Conservation (phyloP, 1,140 invertebrate genomes). For the Copidosoma floridanum region DNA sequence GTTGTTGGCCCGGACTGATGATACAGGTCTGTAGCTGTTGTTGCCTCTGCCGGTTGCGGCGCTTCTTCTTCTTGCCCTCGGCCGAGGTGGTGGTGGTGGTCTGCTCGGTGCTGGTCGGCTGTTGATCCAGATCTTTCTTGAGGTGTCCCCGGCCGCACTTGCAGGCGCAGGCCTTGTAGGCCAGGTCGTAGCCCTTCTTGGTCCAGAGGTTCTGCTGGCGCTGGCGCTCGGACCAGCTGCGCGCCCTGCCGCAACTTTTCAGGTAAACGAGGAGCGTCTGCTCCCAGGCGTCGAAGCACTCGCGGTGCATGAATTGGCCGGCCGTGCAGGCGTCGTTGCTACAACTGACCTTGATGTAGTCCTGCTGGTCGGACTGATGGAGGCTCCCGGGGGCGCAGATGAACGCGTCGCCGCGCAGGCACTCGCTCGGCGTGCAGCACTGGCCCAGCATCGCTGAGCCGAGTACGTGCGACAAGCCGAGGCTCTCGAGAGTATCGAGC, state of each 20-base stretch:
- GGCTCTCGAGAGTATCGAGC: constrained; percentile 39
- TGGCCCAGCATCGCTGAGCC: constrained; percentile 49
- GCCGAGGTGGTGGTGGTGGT: constrained; percentile 60
- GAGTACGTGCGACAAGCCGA: constrained; percentile 7
- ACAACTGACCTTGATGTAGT: constrained; percentile 86
- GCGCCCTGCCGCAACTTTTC: constrained; percentile 83
- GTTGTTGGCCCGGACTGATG: constrained; percentile 6
- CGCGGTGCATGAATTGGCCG: constrained; percentile 91
- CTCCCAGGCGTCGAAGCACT: constrained; percentile 94
- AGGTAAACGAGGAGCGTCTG: constrained; percentile 82
- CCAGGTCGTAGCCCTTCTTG: constrained; percentile 94
- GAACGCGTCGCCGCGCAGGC: constrained; percentile 65
- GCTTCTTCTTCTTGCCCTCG: constrained; percentile 73
- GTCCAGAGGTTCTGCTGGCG: constrained; percentile 94
- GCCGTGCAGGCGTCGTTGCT: constrained; percentile 88
- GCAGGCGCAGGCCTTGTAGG: constrained; percentile 85
- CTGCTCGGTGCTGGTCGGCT: constrained; percentile 65
- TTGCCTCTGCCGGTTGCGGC: constrained; percentile 64
- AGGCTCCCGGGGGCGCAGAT: constrained; percentile 71
- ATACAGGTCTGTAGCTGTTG: constrained; percentile 62
- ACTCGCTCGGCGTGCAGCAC: constrained; percentile 82
- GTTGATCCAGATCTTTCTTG: constrained; percentile 83
- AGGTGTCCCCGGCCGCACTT: constrained; percentile 86
- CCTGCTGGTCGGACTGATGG: constrained; percentile 34
- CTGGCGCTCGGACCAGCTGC: constrained; percentile 92